phyloP scores from a whole-genome alignment of 92 coral and sea anemone genomes.

The Umimayanthus kanabou region DNA sequence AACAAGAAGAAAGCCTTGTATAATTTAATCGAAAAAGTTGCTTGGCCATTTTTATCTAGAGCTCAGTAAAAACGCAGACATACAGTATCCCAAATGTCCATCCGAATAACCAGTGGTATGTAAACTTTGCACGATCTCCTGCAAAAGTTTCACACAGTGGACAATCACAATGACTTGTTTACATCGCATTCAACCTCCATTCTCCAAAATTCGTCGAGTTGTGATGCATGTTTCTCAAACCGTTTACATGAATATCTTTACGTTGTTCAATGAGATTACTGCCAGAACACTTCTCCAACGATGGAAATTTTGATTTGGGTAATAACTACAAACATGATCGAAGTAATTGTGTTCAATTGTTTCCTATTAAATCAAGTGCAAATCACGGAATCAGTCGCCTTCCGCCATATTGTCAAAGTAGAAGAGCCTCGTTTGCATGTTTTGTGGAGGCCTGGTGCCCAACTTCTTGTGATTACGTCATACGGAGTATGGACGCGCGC shows the following conservation, averaged over 20 bases:
- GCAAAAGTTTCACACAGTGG: not conserved
- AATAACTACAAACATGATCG: not conserved
- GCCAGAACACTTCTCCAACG: not conserved
- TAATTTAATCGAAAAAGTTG: not conserved
- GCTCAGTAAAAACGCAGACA: not conserved
- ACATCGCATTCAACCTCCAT: not conserved
- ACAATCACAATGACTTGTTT: not conserved
- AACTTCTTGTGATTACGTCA: not conserved
- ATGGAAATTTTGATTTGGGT: not conserved
- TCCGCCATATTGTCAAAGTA: not conserved
- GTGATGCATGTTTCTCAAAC: not conserved
- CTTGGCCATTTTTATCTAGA: not conserved
- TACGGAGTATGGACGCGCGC: not conserved
- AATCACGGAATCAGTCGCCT: not conserved
- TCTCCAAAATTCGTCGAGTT: not conserved
- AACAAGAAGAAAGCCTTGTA: not conserved
- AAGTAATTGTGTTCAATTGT: no score
- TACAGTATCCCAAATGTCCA: not conserved
- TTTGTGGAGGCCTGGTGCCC: not conserved
- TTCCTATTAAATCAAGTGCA: not conserved
- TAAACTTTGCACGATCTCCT: not conserved
- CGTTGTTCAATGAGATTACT: not conserved
- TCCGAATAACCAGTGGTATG: no score
- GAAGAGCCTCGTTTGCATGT: constrained; percentile 4
- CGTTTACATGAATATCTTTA: not conserved